A percentile compares a stretch with the other conserved stretches of the same genome.
Evolutionary conservation across 2,113 vertebrate species (phyloP).

Genomic region (Oreotragus oreotragus): DNA sequence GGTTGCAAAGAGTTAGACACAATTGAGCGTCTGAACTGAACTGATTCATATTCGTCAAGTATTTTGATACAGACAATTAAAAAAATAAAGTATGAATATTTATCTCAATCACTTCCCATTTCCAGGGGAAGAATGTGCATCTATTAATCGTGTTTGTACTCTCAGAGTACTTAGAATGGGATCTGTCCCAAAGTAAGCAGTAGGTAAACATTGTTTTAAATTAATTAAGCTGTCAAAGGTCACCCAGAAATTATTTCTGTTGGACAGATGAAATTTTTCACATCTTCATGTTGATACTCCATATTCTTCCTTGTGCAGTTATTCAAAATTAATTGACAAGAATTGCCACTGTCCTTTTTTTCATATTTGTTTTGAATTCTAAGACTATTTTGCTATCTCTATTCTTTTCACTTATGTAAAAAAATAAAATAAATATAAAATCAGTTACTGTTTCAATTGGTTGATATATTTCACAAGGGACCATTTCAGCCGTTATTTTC

Average conservation of each 20-base stretch:
- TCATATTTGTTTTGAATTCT: neutral
- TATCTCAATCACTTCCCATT: neutral
- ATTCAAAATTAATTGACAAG: neutral
- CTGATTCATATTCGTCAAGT: neutral
- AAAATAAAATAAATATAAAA: neutral
- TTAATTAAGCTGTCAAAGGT: neutral
- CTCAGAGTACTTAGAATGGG: neutral
- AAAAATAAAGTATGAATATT: neutral
- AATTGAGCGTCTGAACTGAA: no score
- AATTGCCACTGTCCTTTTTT: neutral
- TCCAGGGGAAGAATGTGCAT: neutral
- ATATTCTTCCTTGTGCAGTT: neutral
- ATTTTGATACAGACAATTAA: neutral
- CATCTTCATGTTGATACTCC: neutral
- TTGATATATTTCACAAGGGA: neutral
- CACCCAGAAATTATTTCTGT: neutral
- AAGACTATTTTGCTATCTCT: neutral
- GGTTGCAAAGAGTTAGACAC: rapidly evolving
- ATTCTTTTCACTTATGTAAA: neutral
- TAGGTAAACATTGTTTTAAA: neutral
- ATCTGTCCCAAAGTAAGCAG: neutral
- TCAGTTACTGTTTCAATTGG: neutral
- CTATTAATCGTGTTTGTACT: neutral
- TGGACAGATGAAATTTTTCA: neutral
- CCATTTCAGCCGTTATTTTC: neutral